Conservation (phyloP, 2,888 invertebrate genomes). For the Lasioglossum villosulum region DNA sequence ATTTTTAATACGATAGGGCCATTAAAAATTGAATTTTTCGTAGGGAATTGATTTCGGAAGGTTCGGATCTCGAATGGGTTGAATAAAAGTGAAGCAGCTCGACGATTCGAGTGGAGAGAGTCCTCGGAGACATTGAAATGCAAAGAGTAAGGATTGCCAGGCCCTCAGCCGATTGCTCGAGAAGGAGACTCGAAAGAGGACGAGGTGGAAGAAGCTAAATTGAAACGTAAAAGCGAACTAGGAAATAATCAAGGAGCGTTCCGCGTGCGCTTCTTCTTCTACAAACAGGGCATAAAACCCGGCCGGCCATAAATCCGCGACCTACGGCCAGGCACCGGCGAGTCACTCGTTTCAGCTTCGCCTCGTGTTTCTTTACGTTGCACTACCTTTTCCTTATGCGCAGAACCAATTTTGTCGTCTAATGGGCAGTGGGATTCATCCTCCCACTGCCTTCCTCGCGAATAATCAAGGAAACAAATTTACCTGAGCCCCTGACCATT, state of each 20-base stretch:
- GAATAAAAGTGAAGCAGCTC: neutral
- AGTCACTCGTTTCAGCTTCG: slow-evolving; percentile 21
- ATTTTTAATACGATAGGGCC: too few relatives aligned
- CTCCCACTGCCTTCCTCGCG: slow-evolving; percentile 1
- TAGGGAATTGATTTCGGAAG: neutral
- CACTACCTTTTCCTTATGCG: slow-evolving; percentile 62
- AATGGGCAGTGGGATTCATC: slow-evolving; percentile 53
- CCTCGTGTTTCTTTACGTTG: slow-evolving; percentile 37
- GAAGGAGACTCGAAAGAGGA: slow-evolving; percentile 13
- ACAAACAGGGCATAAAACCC: slow-evolving; percentile 72
- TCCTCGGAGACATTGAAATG: neutral
- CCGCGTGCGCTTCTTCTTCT: slow-evolving; percentile 64
- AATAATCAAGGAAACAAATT: slow-evolving; percentile 1
- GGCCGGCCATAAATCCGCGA: slow-evolving; percentile 70
- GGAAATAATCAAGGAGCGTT: slow-evolving; percentile 71
- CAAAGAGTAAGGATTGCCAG: neutral
- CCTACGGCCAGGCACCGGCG: slow-evolving; percentile 51
- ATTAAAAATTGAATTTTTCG: neutral
- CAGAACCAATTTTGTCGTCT: slow-evolving; percentile 71
- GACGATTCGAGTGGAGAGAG: neutral
- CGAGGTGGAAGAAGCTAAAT: slow-evolving; percentile 68
- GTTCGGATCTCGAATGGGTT: neutral
- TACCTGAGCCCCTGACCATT: neutral
- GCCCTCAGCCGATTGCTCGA: slow-evolving; percentile 11
- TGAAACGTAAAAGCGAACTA: slow-evolving; percentile 72